Evolutionary conservation across 2,113 vertebrate genomes (phyloP), one percentile per base, ranked within the genome.

Genomic region (Phrynosoma blainvillii): DNA sequence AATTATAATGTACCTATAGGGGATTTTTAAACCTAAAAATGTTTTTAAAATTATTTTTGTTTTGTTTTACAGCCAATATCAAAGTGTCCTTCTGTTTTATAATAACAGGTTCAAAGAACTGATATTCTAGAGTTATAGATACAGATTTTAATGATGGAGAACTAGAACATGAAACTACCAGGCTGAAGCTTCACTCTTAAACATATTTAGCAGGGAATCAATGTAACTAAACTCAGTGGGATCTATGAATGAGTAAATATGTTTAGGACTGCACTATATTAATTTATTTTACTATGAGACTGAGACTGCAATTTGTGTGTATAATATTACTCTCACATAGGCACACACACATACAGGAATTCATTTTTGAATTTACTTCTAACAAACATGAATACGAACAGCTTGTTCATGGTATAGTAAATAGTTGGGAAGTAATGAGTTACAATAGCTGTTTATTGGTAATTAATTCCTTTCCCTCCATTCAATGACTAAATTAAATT

Each of bases 1-100:
- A 85, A 85, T 85, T 85, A 76, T 77, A 85, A 65, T 40, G 36
- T 16, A 62, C 7, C 54, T 85, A 47, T 47, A 47, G 73, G 36
- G 73, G 23, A 65, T 77, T 10, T 16, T 42, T 65, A 16, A 65
- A 10, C 13, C 23, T 77, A 23, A 65, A 32, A 52, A 32, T 32
- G 20, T 6, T 20, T 84, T 56, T 10, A 77, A 65, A 27, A 70
- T 25, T 30, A 27, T 70, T 11, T 2, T 40, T 25, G 32, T 52
- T 54, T 4, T 14, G 10, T 25, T 40, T 47, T 54, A 0, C 40
- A 30, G 52, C 2, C 23, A 70, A 65, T 47, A 52, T 25, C 65
- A 70, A 54, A 18, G 42, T 71, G 20, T 66, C 14, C 8, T 52
- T 83, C 7, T 47, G 59, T 68, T 27, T 42, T 12, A 66, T 14